Conservation (phyloP, 2,113 vertebrate genomes). For the Origma solitaria region DNA sequence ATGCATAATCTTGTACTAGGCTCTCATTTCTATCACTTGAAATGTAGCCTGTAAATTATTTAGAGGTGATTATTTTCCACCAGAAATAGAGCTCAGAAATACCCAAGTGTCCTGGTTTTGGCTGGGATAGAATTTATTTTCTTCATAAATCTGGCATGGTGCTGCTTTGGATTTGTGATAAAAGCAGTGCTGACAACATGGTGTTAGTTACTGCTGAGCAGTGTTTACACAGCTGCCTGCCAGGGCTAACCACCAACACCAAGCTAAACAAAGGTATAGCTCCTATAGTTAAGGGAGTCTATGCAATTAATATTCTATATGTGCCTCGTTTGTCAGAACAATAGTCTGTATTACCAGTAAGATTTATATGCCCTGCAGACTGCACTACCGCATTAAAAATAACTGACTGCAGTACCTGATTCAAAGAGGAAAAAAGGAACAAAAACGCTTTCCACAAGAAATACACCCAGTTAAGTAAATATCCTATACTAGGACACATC, state of each 20-base stretch:
- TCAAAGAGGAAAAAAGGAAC: not conserved
- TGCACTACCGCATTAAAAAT: not conserved
- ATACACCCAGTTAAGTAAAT: not conserved
- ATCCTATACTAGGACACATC: not conserved
- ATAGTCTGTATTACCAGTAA: not conserved
- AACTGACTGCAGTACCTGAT: not conserved
- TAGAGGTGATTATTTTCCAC: not conserved
- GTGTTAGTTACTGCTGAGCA: not conserved
- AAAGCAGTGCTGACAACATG: not conserved
- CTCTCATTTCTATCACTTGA: not conserved
- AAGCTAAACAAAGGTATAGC: not conserved
- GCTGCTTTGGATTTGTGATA: not conserved
- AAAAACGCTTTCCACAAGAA: not conserved
- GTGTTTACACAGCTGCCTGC: not conserved
- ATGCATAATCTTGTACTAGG: not conserved
- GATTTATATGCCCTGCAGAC: not conserved
- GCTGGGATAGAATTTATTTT: not conserved
- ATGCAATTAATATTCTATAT: not conserved
- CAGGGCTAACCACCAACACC: not conserved
- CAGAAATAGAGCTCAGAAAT: not conserved
- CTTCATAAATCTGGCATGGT: not conserved
- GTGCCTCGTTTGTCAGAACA: not conserved
- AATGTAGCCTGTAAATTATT: not conserved
- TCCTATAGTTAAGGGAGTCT: not conserved
- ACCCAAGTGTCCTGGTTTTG: not conserved